phyloP scores from a whole-genome alignment of 1,140 invertebrate species.

The Drosophila watanabei region DNA sequence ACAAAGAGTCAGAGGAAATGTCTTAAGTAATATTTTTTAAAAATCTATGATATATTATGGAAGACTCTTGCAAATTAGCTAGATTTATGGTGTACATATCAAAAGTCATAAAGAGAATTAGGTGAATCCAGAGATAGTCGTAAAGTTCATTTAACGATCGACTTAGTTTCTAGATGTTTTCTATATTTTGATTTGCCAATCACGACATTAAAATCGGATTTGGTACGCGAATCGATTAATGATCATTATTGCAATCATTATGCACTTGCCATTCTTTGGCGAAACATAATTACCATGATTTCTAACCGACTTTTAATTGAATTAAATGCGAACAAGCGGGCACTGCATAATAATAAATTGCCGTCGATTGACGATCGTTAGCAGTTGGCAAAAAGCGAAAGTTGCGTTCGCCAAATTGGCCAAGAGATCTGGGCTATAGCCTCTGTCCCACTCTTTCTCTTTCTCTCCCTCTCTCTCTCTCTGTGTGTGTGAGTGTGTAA shows the following conservation, averaged over 20 bases:
- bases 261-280: conserved; percentile 41
- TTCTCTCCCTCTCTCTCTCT: neutral
- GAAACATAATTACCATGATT: conserved; percentile 76
- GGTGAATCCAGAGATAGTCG: neutral
- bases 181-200: conserved; percentile 1
- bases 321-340: conserved; percentile 75
- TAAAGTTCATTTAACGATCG: conserved; percentile 24
- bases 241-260: conserved; percentile 36
- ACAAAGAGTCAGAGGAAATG: neutral
- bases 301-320: conserved; percentile 82
- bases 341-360: conserved; percentile 81
- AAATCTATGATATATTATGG: neutral
- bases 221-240: conserved; percentile 21
- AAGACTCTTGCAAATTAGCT: neutral
- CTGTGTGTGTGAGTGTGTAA: neutral
- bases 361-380: conserved; percentile 82
- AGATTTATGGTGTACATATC: neutral
- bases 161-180: conserved; percentile 9
- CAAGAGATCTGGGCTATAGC: conserved; percentile 42
- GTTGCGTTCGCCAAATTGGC: conserved; percentile 77
- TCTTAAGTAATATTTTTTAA: neutral
- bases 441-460: neutral
- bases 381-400: conserved; percentile 72
- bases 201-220: conserved; percentile 38
- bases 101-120: neutral